These are phyloP conservation scores for Aleadryas rufinucha DNA, from an alignment of 2,113 vertebrate genomes.

Conservation along the genomic window DNA sequence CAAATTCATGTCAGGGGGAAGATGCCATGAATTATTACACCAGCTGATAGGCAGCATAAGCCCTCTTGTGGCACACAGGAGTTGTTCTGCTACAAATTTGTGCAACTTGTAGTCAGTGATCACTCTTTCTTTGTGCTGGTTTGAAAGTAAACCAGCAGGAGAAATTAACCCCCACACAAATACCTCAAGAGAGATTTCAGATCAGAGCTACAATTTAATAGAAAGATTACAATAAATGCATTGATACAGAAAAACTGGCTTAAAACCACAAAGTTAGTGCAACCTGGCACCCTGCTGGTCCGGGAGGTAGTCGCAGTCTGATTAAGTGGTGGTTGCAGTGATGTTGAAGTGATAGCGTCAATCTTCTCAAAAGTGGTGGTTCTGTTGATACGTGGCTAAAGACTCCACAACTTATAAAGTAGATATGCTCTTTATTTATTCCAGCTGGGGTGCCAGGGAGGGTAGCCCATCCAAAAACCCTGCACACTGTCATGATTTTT, in stretches of 20 bases:
- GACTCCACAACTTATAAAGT: too few species aligned
- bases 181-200: background rate
- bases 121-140: background rate
- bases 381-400: too few species aligned
- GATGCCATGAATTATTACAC: background rate
- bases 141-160: background rate
- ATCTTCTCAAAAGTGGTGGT: background rate
- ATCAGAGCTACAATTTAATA: background rate
- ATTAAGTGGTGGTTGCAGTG: background rate
- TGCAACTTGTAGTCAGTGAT: background rate
- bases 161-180: background rate
- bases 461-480: too few species aligned
- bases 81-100: background rate
- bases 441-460: too few species aligned
- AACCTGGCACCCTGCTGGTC: background rate
- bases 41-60: background rate
- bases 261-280: background rate
- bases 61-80: background rate
- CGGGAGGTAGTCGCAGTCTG: accelerated
- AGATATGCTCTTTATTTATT: too few species aligned
- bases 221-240: background rate
- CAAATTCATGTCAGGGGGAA: background rate
- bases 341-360: background rate
- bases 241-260: background rate
- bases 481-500: too few species aligned